These are phyloP conservation scores for Drosophila sulfurigaster DNA, from an alignment of 1,140 invertebrate species.

Conservation along the genomic window DNA sequence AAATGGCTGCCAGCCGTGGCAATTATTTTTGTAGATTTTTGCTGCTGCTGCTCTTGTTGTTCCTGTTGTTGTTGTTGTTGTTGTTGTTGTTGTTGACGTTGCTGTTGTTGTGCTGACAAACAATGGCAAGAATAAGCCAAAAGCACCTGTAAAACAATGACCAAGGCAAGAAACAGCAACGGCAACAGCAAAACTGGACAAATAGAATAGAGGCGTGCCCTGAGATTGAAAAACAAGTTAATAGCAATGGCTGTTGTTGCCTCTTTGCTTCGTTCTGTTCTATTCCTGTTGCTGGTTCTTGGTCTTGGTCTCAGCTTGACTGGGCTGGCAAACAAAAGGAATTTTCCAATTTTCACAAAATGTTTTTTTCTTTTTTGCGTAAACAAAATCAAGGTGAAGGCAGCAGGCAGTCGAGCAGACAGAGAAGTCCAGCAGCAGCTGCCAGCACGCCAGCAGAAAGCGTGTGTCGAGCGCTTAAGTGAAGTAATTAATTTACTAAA, in stretches of 20 bases:
- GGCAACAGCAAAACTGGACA: conserved; percentile 52
- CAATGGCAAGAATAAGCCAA: conserved; percentile 56
- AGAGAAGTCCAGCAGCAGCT: not conserved
- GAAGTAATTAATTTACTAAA: conserved; percentile 75
- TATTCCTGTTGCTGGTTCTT: not conserved
- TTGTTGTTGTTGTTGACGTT: not conserved
- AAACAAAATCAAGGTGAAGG: conserved; percentile 58
- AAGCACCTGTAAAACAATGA: conserved; percentile 76
- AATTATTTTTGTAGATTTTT: conserved; percentile 82
- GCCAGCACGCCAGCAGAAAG: not conserved
- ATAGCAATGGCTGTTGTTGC: conserved; percentile 66
- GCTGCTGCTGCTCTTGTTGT: conserved; percentile 22
- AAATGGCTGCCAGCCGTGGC: conserved; percentile 77
- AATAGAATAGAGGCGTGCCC: conserved; percentile 65
- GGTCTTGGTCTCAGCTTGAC: not conserved
- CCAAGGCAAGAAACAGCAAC: conserved; percentile 42
- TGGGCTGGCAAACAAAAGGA: conserved; percentile 58
- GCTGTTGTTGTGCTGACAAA: conserved; percentile 38
- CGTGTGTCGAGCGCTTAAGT: conserved; percentile 47
- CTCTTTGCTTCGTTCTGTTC: not conserved
- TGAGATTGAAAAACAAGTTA: conserved; percentile 80
- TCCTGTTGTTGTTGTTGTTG: conserved; percentile 5
- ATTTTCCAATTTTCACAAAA: conserved; percentile 73
- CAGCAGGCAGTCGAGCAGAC: not conserved
- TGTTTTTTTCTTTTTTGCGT: conserved; percentile 45